Base-by-base conservation (phyloP, 2,797 vertebrate species). In the Hypotaenidia philippensis region DNA sequence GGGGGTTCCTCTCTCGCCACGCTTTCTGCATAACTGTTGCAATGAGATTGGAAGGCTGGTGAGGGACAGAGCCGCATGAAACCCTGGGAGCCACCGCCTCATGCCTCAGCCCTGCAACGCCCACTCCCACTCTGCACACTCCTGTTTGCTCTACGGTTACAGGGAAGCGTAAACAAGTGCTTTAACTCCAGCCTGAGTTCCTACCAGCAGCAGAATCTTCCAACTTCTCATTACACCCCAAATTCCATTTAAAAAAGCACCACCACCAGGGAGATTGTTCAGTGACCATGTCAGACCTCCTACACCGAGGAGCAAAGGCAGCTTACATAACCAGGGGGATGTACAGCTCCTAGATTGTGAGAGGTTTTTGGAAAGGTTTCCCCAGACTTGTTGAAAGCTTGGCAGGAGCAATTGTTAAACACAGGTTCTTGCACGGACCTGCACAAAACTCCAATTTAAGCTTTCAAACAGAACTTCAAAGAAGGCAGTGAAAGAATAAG, bases 1-100 rank as follows among this genome's bases (percentile, higher is more conserved):
- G 99, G 64, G 99, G 99, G 97, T 99, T 99, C 97, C 99, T 99
- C 97, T 99, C 99, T 68, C 99, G 98, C 99, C 99, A 99, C 8
- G 99, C 99, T 96, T 99, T 99, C 98, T 99, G 99, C 99, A 99
- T 99, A 87, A 99, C 99, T 99, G 98, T 81, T 81, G 94, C 36
- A 72, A 96, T 97, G 89, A 93, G 72, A 96, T 13, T 44, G 92
- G 44, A 66, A 96, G 74, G 60, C 89, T 89, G 85, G 57, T 96
- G 63, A 94, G 83, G 93, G 91, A 87, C 72, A 88, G 14, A 87
- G 88, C 69, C 72, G 76, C 76, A 59, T 3, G 17, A 83, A 89
- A 94, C 8, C 32, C 91, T 25, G 71, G 93, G 63, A 96, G 44
- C 41, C 78, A 84, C 6, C 2, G 13, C 32, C 63, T 19, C 5